phyloP scores from a whole-genome alignment of 2,113 vertebrate species.

The Elephantulus edwardii region DNA sequence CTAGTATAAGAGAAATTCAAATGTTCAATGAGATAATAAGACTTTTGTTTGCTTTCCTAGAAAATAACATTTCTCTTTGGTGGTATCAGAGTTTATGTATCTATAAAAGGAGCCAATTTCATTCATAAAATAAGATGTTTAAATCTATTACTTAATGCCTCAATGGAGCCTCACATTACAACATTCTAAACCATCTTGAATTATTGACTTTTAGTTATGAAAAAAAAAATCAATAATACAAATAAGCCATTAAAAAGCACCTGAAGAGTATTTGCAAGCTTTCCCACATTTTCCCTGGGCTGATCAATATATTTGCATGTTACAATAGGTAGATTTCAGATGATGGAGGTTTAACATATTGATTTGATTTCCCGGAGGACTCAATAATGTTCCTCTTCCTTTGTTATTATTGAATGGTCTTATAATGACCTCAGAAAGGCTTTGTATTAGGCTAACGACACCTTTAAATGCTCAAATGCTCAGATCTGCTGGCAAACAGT shows the following conservation, averaged over 20 bases:
- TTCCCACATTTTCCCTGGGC: not conserved
- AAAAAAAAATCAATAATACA: not conserved
- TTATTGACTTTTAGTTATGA: not conserved
- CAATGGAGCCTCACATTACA: not conserved
- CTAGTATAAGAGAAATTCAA: conserved; percentile 77
- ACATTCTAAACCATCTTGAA: conserved; percentile 3
- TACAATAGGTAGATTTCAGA: not conserved
- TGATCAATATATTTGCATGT: not conserved
- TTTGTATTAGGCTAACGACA: not conserved
- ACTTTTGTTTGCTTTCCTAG: not conserved
- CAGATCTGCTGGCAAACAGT: not conserved
- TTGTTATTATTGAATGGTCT: not conserved
- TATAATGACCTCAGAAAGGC: not conserved
- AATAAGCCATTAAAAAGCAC: not conserved
- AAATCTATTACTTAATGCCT: not conserved
- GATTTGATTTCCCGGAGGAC: not conserved
- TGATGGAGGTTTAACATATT: not conserved
- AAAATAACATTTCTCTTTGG: not conserved
- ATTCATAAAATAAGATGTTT: conserved; percentile 11
- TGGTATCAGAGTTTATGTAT: not conserved
- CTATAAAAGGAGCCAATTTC: not conserved
- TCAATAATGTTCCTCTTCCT: not conserved
- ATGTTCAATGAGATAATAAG: not conserved
- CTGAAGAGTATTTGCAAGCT: not conserved
- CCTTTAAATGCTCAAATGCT: conserved; percentile 7